phyloP scores from a whole-genome alignment of 2,113 vertebrate genomes.

The Columba livia region DNA sequence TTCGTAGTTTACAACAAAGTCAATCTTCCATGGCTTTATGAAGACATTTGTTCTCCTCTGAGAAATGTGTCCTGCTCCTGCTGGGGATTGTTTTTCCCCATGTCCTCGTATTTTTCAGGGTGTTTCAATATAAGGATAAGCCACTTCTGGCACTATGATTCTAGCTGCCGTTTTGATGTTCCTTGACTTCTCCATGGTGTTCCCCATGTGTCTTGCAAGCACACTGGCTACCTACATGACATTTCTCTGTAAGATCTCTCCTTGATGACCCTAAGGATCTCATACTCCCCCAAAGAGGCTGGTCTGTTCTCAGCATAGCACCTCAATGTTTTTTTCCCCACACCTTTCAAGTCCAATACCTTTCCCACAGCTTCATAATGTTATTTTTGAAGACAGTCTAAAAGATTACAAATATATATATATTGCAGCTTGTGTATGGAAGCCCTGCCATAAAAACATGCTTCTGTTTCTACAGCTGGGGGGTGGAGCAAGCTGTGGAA shows the following conservation, averaged over 20 bases:
- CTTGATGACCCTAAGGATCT: neutral
- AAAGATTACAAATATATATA: neutral
- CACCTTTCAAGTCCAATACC: neutral
- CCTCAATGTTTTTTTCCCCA: neutral
- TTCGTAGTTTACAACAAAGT: neutral
- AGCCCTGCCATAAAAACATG: neutral
- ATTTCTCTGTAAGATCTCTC: neutral
- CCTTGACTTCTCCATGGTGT: neutral
- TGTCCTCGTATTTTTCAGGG: neutral
- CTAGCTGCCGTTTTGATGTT: neutral
- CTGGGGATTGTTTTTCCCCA: neutral
- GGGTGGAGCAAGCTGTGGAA: neutral
- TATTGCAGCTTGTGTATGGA: neutral
- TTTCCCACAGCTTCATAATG: neutral
- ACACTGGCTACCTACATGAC: neutral
- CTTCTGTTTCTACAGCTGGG: neutral
- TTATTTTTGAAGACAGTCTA: neutral
- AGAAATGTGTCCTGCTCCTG: neutral
- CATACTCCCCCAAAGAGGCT: neutral
- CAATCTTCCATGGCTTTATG: neutral
- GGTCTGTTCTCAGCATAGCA: neutral
- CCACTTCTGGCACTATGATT: neutral
- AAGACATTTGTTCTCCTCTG: neutral
- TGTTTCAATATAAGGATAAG: neutral
- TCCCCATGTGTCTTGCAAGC: neutral